Conservation (phyloP, 2,797 vertebrate species). For the Parauchenoglanis ngamensis region DNA sequence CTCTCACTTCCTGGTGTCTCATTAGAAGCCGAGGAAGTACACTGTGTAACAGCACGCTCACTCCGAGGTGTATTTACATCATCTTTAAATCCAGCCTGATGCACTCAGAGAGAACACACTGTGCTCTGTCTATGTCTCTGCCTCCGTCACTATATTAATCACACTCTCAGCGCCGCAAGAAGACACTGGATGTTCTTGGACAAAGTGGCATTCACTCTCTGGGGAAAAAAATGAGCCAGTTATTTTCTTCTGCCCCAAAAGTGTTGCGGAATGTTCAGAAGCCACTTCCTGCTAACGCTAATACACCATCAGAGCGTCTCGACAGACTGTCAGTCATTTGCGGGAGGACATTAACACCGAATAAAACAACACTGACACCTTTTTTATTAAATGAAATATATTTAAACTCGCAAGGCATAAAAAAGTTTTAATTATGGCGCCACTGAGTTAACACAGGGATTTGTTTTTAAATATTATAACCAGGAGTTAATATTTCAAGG, state of each 20-base stretch:
- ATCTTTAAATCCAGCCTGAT: neutral
- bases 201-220: neutral
- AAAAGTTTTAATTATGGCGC: neutral
- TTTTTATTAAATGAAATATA: neutral
- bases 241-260: neutral
- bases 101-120: neutral
- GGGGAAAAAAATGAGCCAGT: neutral
- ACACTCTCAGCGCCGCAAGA: neutral
- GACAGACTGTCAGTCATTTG: neutral
- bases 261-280: neutral
- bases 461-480: neutral
- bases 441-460: neutral
- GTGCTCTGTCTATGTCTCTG: neutral
- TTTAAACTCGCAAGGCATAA: neutral
- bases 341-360: neutral
- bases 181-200: neutral
- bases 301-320: neutral
- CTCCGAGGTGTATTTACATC: neutral
- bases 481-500: neutral
- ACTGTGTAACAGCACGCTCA: neutral
- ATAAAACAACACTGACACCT: neutral
- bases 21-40: neutral
- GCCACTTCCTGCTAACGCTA: neutral
- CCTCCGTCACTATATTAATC: no score
- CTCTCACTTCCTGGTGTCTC: neutral